A percentile compares a stretch with the other conserved stretches of the same genome.
Evolutionary conservation across 2,888 invertebrate species (phyloP).

Genomic region (Nymphalis polychloros): DNA sequence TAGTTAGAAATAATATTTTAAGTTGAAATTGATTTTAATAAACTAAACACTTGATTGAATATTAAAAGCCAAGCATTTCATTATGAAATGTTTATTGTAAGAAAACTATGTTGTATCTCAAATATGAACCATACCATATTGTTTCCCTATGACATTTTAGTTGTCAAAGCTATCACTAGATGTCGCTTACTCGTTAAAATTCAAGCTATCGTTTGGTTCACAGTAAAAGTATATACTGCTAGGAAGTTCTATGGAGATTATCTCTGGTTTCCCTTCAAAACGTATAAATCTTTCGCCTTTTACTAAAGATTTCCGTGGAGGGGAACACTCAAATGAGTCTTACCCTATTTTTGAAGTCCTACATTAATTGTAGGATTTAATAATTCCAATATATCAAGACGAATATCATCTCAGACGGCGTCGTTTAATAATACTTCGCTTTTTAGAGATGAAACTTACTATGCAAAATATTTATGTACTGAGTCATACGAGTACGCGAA

Average conservation of each 20-base stretch:
- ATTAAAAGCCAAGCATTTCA: no score
- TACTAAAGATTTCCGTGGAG: slow-evolving; percentile 90
- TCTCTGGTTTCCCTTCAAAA: slow-evolving; percentile 44
- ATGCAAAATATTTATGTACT: no score
- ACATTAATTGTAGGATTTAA: background rate
- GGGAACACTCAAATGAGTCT: slow-evolving; percentile 83
- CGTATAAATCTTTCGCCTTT: slow-evolving; percentile 90
- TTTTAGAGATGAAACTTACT: no score
- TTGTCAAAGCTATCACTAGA: slow-evolving; percentile 10
- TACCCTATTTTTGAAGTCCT: background rate
- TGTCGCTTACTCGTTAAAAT: slow-evolving; percentile 15
- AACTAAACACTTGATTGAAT: no score
- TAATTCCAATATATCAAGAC: background rate
- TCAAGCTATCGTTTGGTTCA: slow-evolving; percentile 2
- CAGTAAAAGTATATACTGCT: background rate
- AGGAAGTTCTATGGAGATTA: background rate
- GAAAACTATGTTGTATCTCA: background rate
- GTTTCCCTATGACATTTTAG: background rate
- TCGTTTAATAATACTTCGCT: no score
- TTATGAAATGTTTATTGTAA: background rate
- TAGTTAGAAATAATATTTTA: slow-evolving; percentile 37
- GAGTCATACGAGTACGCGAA: background rate
- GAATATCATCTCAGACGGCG: no score
- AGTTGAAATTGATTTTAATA: background rate
- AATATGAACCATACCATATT: background rate